Evolutionary conservation across 2,888 invertebrate species (phyloP), one percentile per base, ranked within the genome.

Genomic region (Didymodactylos carnosus): DNA sequence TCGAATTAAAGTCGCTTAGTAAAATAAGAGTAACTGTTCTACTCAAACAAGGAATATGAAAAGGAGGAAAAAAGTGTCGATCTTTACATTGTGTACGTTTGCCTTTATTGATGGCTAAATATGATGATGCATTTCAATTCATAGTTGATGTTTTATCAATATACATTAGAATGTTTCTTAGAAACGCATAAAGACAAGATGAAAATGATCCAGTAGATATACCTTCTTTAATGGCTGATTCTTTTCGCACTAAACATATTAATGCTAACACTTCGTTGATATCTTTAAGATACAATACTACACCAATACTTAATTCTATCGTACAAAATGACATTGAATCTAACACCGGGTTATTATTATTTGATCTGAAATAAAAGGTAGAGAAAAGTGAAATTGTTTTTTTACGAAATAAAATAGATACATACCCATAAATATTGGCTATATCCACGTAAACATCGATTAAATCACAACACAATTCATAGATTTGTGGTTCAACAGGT

Each of bases 381-480:
- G 11, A 49, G 25, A 1, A 0, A 49, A 49, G 11, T 3, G 4
- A 49, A 49, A 10, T 10, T 3, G 11, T 2, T 10, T 8, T 2
- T 46, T 49, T 23, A 23, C 4, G 5, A n/a, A 46, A 8, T 46
- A 8, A 51, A 14, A n/a, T 2, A 27, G 27, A 27, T 39, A 19
- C 39, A 70, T 73, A 73, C 73, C 97, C 95, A 86, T 98, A 98
- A 84, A 98, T 98, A 86, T 92, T 92, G 13, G 97, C 95, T 76
- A 99, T 89, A 86, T 99, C 98, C 79, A 97, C 92, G 75, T 97
- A 95, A 72, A 98, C 95, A 86, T 99, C 98, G 79, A 99, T 97
- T 97, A 98, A 98, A 86, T 99, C 98, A 86, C 98, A 99, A 85
- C 98, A 99, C 51, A 99, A 86, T 84, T 98, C 98, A 82, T 98